A percentile compares a stretch with the other conserved stretches of the same genome.
phyloP scores from a whole-genome alignment of 2,888 invertebrate species.

The Hirtodrosophila duncani region DNA sequence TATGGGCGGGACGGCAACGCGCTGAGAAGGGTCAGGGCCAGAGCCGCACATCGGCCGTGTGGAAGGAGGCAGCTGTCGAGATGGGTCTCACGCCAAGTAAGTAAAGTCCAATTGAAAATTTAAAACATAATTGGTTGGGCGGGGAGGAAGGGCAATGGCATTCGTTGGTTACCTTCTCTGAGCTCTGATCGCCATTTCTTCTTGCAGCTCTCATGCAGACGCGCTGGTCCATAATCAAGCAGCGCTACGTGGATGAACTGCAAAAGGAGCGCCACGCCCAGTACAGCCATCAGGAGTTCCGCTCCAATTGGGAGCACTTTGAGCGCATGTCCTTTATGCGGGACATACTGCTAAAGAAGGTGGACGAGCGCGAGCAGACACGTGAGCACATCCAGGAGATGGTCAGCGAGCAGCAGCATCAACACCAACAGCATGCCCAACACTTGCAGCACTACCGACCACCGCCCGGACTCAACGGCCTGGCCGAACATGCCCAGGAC shows the following conservation, averaged over 20 bases:
- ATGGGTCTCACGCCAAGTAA: slow-evolving; percentile 73
- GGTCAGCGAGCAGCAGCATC: slow-evolving; percentile 75
- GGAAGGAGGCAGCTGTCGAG: slow-evolving; percentile 74
- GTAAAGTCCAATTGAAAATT: slow-evolving; percentile 21
- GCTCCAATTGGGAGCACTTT: slow-evolving; percentile 75
- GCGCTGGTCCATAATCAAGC: slow-evolving; percentile 75
- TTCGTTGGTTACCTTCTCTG: no score
- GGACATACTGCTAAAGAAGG: slow-evolving; percentile 70
- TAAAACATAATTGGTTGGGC: background rate
- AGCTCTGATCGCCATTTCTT: no score
- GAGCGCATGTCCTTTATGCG: slow-evolving; percentile 76
- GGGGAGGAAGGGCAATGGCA: no score
- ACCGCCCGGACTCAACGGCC: slow-evolving; percentile 15
- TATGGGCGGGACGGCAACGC: slow-evolving; percentile 73
- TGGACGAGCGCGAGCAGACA: slow-evolving; percentile 75
- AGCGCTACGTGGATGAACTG: slow-evolving; percentile 73
- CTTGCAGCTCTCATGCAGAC: slow-evolving; percentile 71
- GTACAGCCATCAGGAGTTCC: slow-evolving; percentile 66
- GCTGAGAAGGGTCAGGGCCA: slow-evolving; percentile 71
- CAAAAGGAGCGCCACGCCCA: slow-evolving; percentile 74
- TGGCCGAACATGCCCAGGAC: slow-evolving; percentile 63
- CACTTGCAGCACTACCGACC: slow-evolving; percentile 54
- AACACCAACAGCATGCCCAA: slow-evolving; percentile 47
- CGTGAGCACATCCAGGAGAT: slow-evolving; percentile 75
- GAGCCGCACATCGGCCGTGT: slow-evolving; percentile 74